Base-by-base conservation (phyloP, 1,140 invertebrate species). In the Eriosoma lanigerum region DNA sequence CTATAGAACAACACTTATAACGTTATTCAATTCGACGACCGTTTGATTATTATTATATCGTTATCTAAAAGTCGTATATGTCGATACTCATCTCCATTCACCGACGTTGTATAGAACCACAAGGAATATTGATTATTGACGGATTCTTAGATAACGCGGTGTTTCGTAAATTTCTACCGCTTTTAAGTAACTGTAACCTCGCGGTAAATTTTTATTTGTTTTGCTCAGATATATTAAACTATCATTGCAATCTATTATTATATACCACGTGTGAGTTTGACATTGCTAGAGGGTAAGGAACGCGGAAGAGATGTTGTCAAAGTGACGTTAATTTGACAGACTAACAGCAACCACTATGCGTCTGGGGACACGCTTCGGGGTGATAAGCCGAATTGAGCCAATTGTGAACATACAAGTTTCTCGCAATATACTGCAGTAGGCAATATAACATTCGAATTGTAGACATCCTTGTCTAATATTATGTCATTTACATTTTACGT, bases 251-350 rank as follows among this genome's bases (percentile, higher is more conserved):
- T n/a, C n/a, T n/a, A n/a, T n/a, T n/a, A n/a, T n/a, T n/a, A n/a
- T n/a, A n/a, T 21, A 0, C 32, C 32, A 38, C 62, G n/a, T 13
- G 21, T 46, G 21, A 1, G 19, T 62, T 32, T n/a, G 44, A 13
- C 12, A n/a, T 9, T 17, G 24, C 26, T 12, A 13, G 26, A 62
- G 58, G 26, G 26, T 15, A 3, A 54, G 13, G 21, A 3, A 29
- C 3, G 26, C 17, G 13, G n/a, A 68, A 68, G n/a, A 38, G n/a
- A 38, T 24, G n/a, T 68, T 21, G 48, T 62, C 48, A 52, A 52
- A 52, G 46, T 72, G 68, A 72, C 68, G 46, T 72, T 72, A 72
- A 72, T 72, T 72, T 72, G 68, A 72, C 68, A 72, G 21, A 46
- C 46, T 24, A 72, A 72, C 68, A 26, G 48, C 68, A 72, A 72